phyloP scores from a whole-genome alignment of 1,140 invertebrate genomes.

The Bombus superbus region DNA sequence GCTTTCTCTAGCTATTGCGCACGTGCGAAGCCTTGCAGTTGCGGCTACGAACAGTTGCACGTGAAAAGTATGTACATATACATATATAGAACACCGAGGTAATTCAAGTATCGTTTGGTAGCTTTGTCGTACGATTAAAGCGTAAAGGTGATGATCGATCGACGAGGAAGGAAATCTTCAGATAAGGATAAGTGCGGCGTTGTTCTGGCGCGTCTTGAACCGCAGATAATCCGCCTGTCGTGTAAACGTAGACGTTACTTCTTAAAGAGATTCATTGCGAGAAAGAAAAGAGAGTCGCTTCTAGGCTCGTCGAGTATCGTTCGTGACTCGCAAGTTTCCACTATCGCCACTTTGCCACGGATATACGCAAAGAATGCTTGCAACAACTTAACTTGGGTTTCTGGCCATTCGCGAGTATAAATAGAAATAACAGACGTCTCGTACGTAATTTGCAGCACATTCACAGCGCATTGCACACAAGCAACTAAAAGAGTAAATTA shows the following conservation, averaged over 20 bases:
- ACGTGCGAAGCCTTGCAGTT: conserved; percentile 59
- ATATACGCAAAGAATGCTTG: background rate
- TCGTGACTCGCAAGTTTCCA: conserved; percentile 6
- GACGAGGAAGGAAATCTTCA: conserved; percentile 58
- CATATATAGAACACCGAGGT: background rate
- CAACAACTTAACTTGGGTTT: background rate
- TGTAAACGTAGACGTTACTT: background rate
- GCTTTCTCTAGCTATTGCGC: conserved; percentile 26
- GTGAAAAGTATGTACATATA: conserved; percentile 23
- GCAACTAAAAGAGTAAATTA: conserved; percentile 48
- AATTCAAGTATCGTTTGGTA: background rate
- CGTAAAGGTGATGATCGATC: background rate
- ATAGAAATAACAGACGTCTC: background rate
- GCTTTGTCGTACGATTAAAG: conserved; percentile 3
- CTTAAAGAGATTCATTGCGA: background rate
- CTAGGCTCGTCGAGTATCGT: background rate
- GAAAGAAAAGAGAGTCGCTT: background rate
- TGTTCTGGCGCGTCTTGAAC: conserved; percentile 27
- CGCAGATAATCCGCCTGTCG: background rate
- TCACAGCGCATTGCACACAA: conserved; percentile 60
- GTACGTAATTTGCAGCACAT: conserved; percentile 26
- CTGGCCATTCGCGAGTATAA: conserved; percentile 3
- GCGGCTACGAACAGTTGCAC: conserved; percentile 24
- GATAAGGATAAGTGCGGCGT: conserved; percentile 68
- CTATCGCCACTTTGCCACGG: background rate